Base-by-base conservation (phyloP, 37 sponge, comb jelly and placozoan species). In the Dysidea cf. avara region DNA sequence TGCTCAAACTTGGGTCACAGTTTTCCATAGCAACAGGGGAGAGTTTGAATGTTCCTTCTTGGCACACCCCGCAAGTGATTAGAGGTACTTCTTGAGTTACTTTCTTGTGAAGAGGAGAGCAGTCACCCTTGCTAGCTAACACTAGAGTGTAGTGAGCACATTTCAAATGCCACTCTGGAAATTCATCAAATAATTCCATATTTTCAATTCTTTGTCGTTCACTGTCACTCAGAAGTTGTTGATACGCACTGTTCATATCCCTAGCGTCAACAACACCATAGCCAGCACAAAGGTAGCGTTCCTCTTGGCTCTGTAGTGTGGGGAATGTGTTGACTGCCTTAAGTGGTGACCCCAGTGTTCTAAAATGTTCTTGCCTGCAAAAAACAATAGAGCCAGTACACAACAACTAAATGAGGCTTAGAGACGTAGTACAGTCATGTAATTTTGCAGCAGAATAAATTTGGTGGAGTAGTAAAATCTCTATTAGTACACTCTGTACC, bases 111-210 rank as follows among this genome's bases (percentile, higher is more conserved):
- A 36, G 12, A 6, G 34, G 37, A 20, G 4, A 38, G 34, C 26
- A 31, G 5, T 32, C 9, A 34, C 69, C 69, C 4, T 62, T 61
- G 21, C 52, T 22, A 25, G 87, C 81, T 58, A 69, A 76, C 65
- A 92, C 39, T 0, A 92, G 1, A 21, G 63, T 71, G 49, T 92
- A 92, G 63, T 92, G 93, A n/a, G 21, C 18, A 54, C 93, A 92
- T 60, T 92, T 92, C n/a, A 83, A 51, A 47, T 92, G 88, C 84
- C 84, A 88, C 51, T 85, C 95, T 57, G 90, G 91, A 68, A 51
- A 94, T 63, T 94, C 95, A 72, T 94, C 95, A 86, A 94, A 94
- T 43, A 61, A 43, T 74, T 94, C 95, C 46, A 94, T 39, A 3
- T 16, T 29, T 17, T 47, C 39, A 50, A 90, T 48, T 21, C 86